Conservation (phyloP, 2,113 vertebrate species). For the Cephalopholis sonnerati region DNA sequence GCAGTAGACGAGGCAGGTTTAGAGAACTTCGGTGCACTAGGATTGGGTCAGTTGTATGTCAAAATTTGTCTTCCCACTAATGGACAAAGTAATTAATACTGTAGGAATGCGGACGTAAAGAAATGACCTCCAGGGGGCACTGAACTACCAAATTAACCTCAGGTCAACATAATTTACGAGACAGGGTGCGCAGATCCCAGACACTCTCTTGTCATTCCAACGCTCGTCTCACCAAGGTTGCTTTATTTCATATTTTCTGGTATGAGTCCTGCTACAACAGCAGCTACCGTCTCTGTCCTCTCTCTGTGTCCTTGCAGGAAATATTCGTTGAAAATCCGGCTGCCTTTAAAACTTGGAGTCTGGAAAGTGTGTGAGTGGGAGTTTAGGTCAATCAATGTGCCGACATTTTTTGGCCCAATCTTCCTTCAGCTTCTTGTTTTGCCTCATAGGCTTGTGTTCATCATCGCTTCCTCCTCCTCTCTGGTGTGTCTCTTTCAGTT, state of each 20-base stretch:
- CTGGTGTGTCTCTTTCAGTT: conserved; percentile 55
- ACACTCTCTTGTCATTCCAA: conserved; percentile 52
- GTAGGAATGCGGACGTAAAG: conserved; percentile 28
- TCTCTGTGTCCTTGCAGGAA: conserved; percentile 51
- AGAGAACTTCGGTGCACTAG: neutral
- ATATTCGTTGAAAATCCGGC: conserved; percentile 16
- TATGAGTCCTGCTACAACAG: neutral
- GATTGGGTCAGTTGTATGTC: conserved; percentile 1
- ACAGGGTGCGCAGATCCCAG: conserved; percentile 18
- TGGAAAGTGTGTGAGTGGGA: conserved; percentile 3
- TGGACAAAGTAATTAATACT: conserved; percentile 55
- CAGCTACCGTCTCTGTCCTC: conserved; percentile 7
- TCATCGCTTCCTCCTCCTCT: conserved; percentile 31
- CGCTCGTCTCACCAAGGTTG: conserved; percentile 32
- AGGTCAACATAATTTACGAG: conserved; percentile 74
- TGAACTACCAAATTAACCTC: conserved; percentile 76
- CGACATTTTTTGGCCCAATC: neutral
- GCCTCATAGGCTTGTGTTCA: conserved; percentile 17
- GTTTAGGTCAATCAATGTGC: conserved; percentile 26
- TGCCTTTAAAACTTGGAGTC: conserved; percentile 2
- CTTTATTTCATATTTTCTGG: conserved; percentile 46
- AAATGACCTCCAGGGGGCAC: conserved; percentile 71
- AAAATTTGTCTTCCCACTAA: conserved; percentile 33
- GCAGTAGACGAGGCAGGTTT: neutral
- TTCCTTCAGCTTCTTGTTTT: conserved; percentile 26